A percentile compares a stretch with the other conserved stretches of the same genome.
phyloP scores from a whole-genome alignment of 1,140 invertebrate genomes.

The Hetaerina americana region DNA sequence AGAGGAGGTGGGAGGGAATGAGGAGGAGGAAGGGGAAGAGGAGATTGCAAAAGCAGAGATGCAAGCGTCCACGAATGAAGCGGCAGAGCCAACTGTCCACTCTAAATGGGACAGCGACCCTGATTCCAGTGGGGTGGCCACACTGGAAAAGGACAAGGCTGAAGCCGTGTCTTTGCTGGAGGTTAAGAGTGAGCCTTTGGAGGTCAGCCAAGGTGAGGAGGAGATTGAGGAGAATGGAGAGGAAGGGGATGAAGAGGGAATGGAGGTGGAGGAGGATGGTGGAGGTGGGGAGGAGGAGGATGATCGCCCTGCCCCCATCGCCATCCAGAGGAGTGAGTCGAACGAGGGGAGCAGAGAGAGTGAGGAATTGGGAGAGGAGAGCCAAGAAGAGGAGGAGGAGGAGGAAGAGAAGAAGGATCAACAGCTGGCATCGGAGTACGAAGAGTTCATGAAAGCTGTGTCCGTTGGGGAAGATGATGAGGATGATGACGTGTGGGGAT shows the following conservation, averaged over 20 bases:
- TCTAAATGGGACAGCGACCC: conserved; percentile 2
- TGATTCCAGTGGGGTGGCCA: background rate
- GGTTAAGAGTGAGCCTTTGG: no score
- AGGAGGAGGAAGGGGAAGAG: background rate
- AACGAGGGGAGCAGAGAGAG: background rate
- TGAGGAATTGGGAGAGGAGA: background rate
- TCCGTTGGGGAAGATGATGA: background rate
- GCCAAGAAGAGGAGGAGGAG: background rate
- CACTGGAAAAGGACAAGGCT: background rate
- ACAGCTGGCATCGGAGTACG: conserved; percentile 8
- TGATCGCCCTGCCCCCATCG: no score
- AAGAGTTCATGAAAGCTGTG: conserved; percentile 11
- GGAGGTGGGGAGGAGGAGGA: background rate
- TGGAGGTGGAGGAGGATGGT: background rate
- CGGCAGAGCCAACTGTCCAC: background rate
- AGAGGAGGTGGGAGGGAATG: background rate
- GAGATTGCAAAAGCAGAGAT: conserved; percentile 2
- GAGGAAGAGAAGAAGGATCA: conserved; percentile 9
- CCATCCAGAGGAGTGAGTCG: background rate
- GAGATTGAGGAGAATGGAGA: background rate
- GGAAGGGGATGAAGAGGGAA: background rate
- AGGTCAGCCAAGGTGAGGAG: no score
- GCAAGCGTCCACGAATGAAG: background rate
- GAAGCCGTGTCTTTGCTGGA: background rate
- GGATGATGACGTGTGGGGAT: background rate